Conservation (phyloP, 2,888 invertebrate genomes). For the Drosophila mimica region DNA sequence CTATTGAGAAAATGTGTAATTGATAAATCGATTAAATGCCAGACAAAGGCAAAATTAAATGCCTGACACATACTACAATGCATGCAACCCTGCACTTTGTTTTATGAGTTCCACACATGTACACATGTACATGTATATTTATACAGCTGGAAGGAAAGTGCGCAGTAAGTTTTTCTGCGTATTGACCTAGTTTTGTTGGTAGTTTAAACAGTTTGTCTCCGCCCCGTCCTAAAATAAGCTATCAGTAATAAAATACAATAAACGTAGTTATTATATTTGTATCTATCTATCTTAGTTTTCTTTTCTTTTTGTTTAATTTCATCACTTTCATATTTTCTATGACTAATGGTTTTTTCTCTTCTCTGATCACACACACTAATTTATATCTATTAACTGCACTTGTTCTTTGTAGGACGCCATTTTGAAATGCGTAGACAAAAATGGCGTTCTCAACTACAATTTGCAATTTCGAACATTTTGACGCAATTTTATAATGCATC, state of each 20-base stretch:
- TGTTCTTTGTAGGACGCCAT: slow-evolving; percentile 46
- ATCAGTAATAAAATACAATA: not conserved
- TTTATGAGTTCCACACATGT: not conserved
- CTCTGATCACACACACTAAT: slow-evolving; percentile 1
- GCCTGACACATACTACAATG: not conserved
- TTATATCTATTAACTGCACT: slow-evolving; percentile 25
- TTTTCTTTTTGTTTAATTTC: slow-evolving; percentile 23
- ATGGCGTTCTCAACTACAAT: slow-evolving; percentile 25
- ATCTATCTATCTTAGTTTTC: not conserved
- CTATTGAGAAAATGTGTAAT: not conserved
- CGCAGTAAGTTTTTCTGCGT: slow-evolving; percentile 54
- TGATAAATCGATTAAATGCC: slow-evolving; percentile 17
- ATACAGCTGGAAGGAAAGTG: slow-evolving; percentile 28
- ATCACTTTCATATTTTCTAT: slow-evolving; percentile 18
- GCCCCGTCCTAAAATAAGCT: not conserved
- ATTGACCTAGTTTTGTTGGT: slow-evolving; percentile 39
- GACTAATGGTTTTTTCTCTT: slow-evolving; percentile 33
- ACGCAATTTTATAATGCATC: not conserved
- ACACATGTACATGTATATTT: not conserved
- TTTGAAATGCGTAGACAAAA: slow-evolving; percentile 35
- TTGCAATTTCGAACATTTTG: not conserved
- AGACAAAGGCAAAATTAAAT: too few species aligned
- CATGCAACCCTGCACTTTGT: not conserved
- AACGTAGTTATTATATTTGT: not conserved
- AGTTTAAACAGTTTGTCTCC: slow-evolving; percentile 15